phyloP scores from a whole-genome alignment of 2,797 vertebrate genomes.

The Ciconia nigra region DNA sequence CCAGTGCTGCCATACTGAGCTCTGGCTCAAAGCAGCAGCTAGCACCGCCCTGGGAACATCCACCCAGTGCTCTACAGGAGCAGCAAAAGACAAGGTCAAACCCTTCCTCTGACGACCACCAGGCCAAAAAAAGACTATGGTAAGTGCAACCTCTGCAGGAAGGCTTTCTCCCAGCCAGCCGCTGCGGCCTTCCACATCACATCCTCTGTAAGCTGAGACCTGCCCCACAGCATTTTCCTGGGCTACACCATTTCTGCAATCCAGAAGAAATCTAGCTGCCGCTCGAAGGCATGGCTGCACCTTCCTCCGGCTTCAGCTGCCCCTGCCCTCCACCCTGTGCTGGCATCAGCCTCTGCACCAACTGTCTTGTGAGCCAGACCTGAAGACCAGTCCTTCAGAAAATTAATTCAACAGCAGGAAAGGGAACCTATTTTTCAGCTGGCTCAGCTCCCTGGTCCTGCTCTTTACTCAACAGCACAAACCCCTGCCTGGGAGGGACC shows the following conservation, averaged over 20 bases:
- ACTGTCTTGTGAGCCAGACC: background rate
- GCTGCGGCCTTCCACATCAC: background rate
- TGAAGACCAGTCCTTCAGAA: background rate
- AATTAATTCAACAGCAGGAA: background rate
- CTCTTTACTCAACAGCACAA: background rate
- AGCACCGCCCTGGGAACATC: accelerated
- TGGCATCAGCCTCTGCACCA: background rate
- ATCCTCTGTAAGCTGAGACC: background rate
- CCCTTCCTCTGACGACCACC: background rate
- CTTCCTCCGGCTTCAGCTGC: background rate
- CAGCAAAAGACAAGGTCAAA: background rate
- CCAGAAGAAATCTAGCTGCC: background rate
- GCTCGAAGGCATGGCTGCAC: accelerated
- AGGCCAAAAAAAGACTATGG: background rate
- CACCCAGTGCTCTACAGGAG: background rate
- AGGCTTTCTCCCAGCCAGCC: background rate
- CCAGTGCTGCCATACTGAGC: background rate
- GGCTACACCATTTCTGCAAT: background rate
- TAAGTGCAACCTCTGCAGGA: background rate
- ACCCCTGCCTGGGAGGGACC: background rate
- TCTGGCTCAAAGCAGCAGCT: background rate
- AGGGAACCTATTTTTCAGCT: background rate
- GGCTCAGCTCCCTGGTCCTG: background rate
- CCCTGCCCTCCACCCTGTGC: background rate
- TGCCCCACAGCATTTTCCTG: background rate